Conservation (phyloP, 2,888 invertebrate species). For the Volucella zonaria region DNA sequence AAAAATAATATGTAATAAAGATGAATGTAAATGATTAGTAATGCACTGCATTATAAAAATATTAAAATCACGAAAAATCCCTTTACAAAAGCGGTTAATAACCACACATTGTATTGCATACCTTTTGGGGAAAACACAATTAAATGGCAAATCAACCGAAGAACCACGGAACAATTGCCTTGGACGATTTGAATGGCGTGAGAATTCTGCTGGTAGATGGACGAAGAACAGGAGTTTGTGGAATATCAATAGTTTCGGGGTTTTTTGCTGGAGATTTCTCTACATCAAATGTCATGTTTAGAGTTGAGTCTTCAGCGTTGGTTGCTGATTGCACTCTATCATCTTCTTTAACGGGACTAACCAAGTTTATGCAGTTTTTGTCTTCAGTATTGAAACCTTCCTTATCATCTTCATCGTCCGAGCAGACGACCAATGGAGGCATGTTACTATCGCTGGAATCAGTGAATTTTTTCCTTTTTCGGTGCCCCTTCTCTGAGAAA, state of each 20-base stretch:
- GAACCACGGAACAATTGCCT: constrained; percentile 35
- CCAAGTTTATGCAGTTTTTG: background rate
- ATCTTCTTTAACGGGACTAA: background rate
- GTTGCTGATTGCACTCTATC: constrained; percentile 21
- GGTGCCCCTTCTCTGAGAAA: background rate
- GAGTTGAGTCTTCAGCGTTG: constrained; percentile 32
- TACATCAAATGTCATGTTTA: constrained; percentile 35
- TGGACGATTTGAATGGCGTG: constrained; percentile 76
- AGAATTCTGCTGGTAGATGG: constrained; percentile 73
- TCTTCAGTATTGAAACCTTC: background rate
- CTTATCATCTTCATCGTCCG: constrained; percentile 72
- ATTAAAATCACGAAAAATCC: too few species aligned
- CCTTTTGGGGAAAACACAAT: too few species aligned
- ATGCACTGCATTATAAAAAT: too few species aligned
- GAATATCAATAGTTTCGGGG: constrained; percentile 12
- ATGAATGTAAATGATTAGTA: too few species aligned
- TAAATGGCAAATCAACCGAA: too few species aligned
- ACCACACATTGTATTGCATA: too few species aligned
- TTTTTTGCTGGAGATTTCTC: constrained; percentile 46
- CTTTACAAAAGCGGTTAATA: too few species aligned
- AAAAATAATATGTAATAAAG: too few species aligned
- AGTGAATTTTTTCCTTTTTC: background rate
- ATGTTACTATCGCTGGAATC: constrained; percentile 71
- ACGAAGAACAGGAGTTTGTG: constrained; percentile 24
- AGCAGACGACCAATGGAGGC: constrained; percentile 76